Base-by-base conservation (phyloP, 2,888 invertebrate genomes). In the Pseudanteris insignis region DNA sequence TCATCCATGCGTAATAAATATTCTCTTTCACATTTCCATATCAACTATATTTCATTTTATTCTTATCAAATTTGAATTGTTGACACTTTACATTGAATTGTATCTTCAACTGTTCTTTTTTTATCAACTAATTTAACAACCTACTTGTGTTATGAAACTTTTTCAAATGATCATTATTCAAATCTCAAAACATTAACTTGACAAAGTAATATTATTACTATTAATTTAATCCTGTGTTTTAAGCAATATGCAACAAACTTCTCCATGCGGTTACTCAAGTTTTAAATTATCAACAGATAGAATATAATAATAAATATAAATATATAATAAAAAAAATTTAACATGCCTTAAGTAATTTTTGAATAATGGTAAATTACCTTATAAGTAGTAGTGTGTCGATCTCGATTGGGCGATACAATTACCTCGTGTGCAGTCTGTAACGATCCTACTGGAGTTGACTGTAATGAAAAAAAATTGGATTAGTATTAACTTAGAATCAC, bases 401-500 rank as follows among this genome's bases (percentile, higher is more conserved):
- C 94, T 76, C 93, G 87, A 82, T 91, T 92, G 68, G 94, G 94
- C 72, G 94, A 94, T 71, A 92, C 89, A 69, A 94, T 89, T 69
- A 92, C 89, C 84, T 95, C 94, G 80, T 94, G 94, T 72, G 90
- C 91, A 69, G 94, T 93, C 83, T 92, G 93, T 77, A 94, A 85
- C 40, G 94, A 94, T 77, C 93, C 93, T 77, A 94, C 92, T 62
- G 94, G 94, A 66, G 94, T 94, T 68, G 93, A 93, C 94, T 94
- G 88, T 67, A 86, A 86, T 68, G 51, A 28, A 53, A 50, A 44
- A 51, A 50, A 48, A 51, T 28, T 51, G 38, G 28, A 64, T 59
- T 46, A 63, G 54, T 32, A 44, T 38, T 37, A 6, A 4, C 18
- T 18, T 18, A n/a, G n/a, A n/a, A n/a, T n/a, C n/a, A n/a, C n/a